Percentiles rank a stretch among this genome's conserved stretches.
phyloP scores from a whole-genome alignment of 2,888 invertebrate species.

The Autographa pulchrina region DNA sequence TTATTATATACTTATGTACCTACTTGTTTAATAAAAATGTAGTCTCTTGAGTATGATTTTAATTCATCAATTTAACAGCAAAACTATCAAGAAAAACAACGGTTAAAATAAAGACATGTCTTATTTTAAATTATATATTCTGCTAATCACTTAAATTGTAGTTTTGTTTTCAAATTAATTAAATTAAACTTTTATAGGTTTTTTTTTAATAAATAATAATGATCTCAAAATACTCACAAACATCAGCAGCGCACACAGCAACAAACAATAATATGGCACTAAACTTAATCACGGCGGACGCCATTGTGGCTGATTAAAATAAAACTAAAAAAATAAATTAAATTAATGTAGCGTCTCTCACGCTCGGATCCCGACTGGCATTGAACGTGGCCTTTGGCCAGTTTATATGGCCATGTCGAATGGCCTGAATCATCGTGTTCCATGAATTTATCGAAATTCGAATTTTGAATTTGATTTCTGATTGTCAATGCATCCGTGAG shows the following conservation, averaged over 20 bases:
- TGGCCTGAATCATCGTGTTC: conserved; percentile 71
- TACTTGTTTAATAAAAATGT: background rate
- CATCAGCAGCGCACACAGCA: conserved; percentile 78
- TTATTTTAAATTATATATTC: too few species aligned
- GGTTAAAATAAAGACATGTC: too few species aligned
- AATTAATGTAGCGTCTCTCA: conserved; percentile 69
- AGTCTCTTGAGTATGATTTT: too few species aligned
- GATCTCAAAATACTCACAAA: conserved; percentile 77
- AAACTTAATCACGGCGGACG: conserved; percentile 84
- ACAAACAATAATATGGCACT: conserved; percentile 84
- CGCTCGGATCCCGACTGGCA: conserved; percentile 80
- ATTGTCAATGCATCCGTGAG: conserved; percentile 52
- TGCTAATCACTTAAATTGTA: too few species aligned
- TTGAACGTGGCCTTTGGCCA: conserved; percentile 78
- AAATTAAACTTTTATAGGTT: too few species aligned
- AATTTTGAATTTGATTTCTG: conserved; percentile 52
- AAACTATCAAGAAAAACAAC: too few species aligned
- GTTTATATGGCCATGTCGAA: conserved; percentile 78
- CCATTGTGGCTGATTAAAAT: conserved; percentile 74
- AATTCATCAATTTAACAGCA: too few species aligned
- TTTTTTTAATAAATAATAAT: background rate
- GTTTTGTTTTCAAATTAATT: too few species aligned
- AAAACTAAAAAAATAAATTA: conserved; percentile 59
- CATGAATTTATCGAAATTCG: conserved; percentile 63
- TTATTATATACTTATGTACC: background rate